Evolutionary conservation across 1,140 invertebrate species (phyloP), one percentile per base, ranked within the genome.

Genomic region (Hylaeus volcanicus): DNA sequence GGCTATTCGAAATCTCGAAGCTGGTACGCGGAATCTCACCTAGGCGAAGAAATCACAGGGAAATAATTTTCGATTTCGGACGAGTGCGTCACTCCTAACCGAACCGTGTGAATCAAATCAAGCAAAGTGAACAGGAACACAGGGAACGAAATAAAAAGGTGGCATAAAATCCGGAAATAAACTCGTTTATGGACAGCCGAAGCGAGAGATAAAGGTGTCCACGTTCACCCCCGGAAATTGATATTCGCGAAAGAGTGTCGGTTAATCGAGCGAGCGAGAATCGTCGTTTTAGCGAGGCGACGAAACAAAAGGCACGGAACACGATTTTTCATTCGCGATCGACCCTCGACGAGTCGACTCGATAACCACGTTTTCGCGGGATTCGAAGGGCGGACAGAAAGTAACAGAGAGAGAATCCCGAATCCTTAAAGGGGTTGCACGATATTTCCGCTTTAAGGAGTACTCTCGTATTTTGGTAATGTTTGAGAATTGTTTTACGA

Each of bases 241-340:
- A 87, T 87, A 84, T 87, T 73, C 72, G 75, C 65, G 74, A 45
- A 58, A 60, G 64, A 69, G 74, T 78, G 53, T 81, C 61, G 64
- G 74, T 79, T 83, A 86, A 86, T 86, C 84, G 84, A 80, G 69
- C 84, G 81, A 68, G 68, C 41, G 71, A 48, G 66, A 76, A 81
- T 84, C 82, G 70, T 78, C 70, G 82, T 75, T 83, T 15, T 56
- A 51, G 63, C 82, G 75, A 26, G 58, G 41, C 72, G 65, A 51
- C 66, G 76, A 77, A 72, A 86, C 76, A 77, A 84, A 83, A 75
- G 79, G 64, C 15, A 0, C 68, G 45, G 61, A 53, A 58, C 68
- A 51, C 81, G 86, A 86, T 84, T 84, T 81, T 80, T 84, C 82
- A 76, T 81, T 81, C 53, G 71, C 65, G 58, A 78, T 81, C 78